phyloP scores from a whole-genome alignment of 2,888 invertebrate species.

The Tinea pellionella region DNA sequence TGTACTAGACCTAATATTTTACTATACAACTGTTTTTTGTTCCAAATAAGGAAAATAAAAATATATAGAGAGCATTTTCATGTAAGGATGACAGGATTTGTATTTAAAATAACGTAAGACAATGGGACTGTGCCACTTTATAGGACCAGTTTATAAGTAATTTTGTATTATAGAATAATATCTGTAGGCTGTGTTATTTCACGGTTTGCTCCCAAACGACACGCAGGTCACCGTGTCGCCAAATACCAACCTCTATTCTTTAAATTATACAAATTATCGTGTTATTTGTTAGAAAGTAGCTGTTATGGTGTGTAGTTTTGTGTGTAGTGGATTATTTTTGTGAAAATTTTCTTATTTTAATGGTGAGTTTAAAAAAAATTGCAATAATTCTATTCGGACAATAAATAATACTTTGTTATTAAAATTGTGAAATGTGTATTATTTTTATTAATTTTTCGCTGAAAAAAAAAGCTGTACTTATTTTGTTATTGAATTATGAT shows the following conservation, averaged over 20 bases:
- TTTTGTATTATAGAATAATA: neutral
- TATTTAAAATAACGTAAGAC: neutral
- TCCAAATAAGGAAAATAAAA: no score
- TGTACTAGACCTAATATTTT: no score
- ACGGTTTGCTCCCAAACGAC: neutral
- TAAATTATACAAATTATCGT: neutral
- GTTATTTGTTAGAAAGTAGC: neutral
- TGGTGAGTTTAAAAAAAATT: neutral
- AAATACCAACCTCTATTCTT: neutral
- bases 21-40: no score
- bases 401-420: no score
- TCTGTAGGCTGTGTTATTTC: neutral
- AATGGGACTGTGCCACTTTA: neutral
- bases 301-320: neutral
- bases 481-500: no score
- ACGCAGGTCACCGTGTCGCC: neutral
- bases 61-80: no score
- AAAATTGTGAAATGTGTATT: no score
- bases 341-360: neutral
- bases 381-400: no score
- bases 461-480: no score
- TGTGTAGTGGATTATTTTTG: neutral
- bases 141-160: neutral
- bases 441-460: no score
- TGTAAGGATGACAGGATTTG: no score